Conservation (phyloP, 2,888 invertebrate species). For the Eupithecia dodoneata region DNA sequence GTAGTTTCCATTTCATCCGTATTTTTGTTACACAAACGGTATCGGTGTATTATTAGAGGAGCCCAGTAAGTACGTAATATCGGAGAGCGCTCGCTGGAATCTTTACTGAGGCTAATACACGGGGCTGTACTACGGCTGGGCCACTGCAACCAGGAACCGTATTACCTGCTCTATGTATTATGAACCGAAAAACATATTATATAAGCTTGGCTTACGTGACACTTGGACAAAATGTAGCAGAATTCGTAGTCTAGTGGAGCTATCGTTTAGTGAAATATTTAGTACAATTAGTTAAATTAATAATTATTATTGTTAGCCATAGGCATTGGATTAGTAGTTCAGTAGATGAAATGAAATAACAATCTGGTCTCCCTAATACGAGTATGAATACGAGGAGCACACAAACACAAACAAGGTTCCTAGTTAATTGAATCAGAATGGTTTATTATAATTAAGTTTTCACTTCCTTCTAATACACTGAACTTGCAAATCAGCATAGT, state of each 20-base stretch:
- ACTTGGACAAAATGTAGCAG: background rate
- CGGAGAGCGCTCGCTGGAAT: conserved; percentile 68
- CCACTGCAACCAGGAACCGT: background rate
- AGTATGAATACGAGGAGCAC: background rate
- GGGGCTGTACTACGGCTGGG: conserved; percentile 17
- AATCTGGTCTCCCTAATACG: background rate
- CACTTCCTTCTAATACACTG: background rate
- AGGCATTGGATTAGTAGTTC: background rate
- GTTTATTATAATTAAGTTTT: background rate
- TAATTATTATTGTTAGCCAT: too few relatives aligned
- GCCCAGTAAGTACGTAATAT: conserved; percentile 82
- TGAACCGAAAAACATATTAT: background rate
- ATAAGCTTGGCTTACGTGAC: background rate
- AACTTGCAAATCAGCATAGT: background rate
- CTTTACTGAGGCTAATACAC: conserved; percentile 58
- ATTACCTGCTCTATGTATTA: background rate
- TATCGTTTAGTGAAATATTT: too few relatives aligned
- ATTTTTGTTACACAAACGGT: conserved; percentile 78
- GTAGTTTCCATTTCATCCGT: conserved; percentile 78
- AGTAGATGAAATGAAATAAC: background rate
- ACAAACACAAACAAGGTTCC: too few relatives aligned
- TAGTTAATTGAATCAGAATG: too few relatives aligned
- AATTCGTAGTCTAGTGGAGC: background rate
- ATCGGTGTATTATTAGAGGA: conserved; percentile 81
- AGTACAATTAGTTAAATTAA: too few relatives aligned